phyloP scores from a whole-genome alignment of 2,113 vertebrate genomes.

The Chlamydotis undulata region DNA sequence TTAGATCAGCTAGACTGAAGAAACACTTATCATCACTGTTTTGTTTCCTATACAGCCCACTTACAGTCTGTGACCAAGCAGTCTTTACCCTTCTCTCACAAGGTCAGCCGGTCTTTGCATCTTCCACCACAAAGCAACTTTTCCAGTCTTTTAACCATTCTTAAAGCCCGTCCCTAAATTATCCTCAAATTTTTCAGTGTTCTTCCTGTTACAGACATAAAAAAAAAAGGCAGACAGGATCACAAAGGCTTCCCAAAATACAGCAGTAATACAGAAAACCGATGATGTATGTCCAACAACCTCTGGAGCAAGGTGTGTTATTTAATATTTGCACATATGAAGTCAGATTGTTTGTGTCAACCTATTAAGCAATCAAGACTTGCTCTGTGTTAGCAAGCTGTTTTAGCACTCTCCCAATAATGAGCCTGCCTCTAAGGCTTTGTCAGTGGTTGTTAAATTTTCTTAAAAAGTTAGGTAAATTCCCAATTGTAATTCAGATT shows the following conservation, averaged over 20 bases:
- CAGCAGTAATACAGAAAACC: background rate
- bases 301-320: background rate
- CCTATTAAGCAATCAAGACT: background rate
- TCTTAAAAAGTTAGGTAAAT: background rate
- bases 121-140: background rate
- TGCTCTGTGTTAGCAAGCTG: background rate
- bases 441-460: background rate
- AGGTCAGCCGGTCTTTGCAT: background rate
- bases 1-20: background rate
- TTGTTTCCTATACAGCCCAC: background rate
- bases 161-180: background rate
- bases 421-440: background rate
- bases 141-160: background rate
- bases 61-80: background rate
- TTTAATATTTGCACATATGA: background rate
- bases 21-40: background rate
- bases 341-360: background rate
- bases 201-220: background rate
- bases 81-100: background rate
- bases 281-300: background rate
- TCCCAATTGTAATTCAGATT: background rate
- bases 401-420: background rate
- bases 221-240: background rate
- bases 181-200: background rate
- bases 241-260: background rate